Evolutionary conservation across 2,888 invertebrate genomes (phyloP).

Genomic region (Tetranychus piercei): DNA sequence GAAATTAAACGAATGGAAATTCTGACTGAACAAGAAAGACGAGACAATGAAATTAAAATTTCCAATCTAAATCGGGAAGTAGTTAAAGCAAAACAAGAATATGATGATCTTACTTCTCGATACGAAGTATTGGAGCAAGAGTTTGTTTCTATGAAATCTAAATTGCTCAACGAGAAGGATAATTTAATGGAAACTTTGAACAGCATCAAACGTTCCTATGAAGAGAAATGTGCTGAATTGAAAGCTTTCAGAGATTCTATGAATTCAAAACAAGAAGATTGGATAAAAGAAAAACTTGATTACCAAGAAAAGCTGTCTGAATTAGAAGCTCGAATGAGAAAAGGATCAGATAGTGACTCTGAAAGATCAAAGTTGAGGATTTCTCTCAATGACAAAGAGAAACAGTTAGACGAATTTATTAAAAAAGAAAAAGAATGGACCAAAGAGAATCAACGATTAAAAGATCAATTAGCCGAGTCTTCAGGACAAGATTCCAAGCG

Average conservation of each 20-base stretch:
- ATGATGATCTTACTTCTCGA: conserved; percentile 57
- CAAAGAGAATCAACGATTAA: conserved; percentile 45
- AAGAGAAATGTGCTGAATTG: conserved; percentile 44
- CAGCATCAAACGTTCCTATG: conserved; percentile 45
- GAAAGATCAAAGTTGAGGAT: conserved; percentile 51
- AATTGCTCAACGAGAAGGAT: conserved; percentile 61
- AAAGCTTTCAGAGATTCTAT: conserved; percentile 44
- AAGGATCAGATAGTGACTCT: conserved; percentile 34
- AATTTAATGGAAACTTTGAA: conserved; percentile 47
- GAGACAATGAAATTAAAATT: conserved; percentile 19
- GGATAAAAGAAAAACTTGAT: conserved; percentile 51
- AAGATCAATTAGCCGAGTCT: conserved; percentile 51
- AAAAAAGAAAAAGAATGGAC: conserved; percentile 48
- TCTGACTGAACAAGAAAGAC: conserved; percentile 23
- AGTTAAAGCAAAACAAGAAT: conserved; percentile 49
- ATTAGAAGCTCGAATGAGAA: conserved; percentile 30
- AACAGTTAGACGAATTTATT: conserved; percentile 49
- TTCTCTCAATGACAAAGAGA: conserved; percentile 52
- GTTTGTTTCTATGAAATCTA: conserved; percentile 60
- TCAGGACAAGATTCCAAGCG: conserved; percentile 43
- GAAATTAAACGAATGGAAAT: conserved; percentile 24
- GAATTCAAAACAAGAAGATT: conserved; percentile 43
- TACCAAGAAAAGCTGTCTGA: conserved; percentile 40
- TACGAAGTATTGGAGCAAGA: conserved; percentile 68
- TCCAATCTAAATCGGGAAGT: conserved; percentile 49